Evolutionary conservation across 2,888 invertebrate genomes (phyloP), one percentile per base, ranked within the genome.

Genomic region (Suillia variegata): DNA sequence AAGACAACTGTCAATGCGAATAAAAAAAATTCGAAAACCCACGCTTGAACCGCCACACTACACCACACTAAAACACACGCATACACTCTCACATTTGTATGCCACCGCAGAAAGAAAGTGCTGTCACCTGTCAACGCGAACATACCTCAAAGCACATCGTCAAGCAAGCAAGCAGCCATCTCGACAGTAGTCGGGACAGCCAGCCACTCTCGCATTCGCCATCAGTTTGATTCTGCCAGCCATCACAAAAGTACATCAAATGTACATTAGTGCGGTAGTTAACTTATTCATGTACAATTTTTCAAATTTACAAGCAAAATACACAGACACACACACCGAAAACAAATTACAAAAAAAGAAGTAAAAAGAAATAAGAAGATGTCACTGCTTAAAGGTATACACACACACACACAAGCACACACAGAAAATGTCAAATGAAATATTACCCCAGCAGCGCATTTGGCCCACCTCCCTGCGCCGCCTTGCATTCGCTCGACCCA

Each of bases 261-360:
- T 70, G 70, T 70, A 70, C 70, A 70, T 70, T 70, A 70, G 70
- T 70, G 63, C 67, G 70, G 70, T 70, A 69, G 70, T 70, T 70
- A 70, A 70, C 70, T 70, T 70, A 70, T 70, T 70, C 70, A 70
- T 70, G 69, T 68, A 69, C 66, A 62, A 45, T 45, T 45, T 45
- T 45, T 45, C 45, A 45, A 45, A 45, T 45, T 45, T 45, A 45
- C 65, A 69, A 49, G 57, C 21, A 17, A 52, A 56, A n/a, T n/a
- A n/a, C n/a, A n/a, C n/a, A n/a, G n/a, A n/a, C n/a, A n/a, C n/a
- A 58, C 61, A 60, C 57, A 58, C n/a, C 56, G 21, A 20, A 20
- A 45, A 45, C 17, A 5, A n/a, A 5, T 8, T 4, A 38, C 38
- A 13, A 38, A 38, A 4, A 38, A 38, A 38, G 4, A 38, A n/a